Evolutionary conservation across 35 echinoderm and acorn worm species (phyloP).

Genomic region (Strongylocentrotus purpuratus): DNA sequence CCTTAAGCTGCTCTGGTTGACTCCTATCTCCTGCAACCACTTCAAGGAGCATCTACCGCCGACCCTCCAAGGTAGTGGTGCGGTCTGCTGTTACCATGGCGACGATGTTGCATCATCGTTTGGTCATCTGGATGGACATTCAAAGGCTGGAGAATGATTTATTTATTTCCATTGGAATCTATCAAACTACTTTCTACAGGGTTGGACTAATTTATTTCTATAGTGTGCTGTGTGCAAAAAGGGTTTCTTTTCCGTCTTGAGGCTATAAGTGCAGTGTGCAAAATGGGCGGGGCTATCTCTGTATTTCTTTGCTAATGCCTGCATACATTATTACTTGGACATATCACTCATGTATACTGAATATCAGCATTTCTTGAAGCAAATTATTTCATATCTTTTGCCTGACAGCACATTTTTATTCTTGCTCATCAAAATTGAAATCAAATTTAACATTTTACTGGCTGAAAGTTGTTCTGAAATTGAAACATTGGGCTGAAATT

Average conservation of each 20-base stretch:
- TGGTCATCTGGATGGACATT: neutral
- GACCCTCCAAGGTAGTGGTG: neutral
- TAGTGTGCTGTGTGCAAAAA: slow-evolving; percentile 3
- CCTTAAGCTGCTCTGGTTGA: too few relatives aligned
- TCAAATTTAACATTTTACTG: neutral
- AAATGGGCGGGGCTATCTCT: neutral
- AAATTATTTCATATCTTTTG: neutral
- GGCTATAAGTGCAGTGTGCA: neutral
- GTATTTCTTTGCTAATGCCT: neutral
- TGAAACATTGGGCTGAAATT: neutral
- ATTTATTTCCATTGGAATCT: neutral
- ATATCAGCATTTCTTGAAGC: neutral
- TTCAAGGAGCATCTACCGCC: too few relatives aligned
- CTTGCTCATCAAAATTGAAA: neutral
- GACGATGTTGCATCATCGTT: neutral
- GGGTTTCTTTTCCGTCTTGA: neutral
- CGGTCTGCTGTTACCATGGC: neutral
- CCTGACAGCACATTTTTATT: neutral
- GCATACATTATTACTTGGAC: neutral
- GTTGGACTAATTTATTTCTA: neutral
- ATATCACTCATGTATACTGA: neutral
- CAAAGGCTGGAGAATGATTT: neutral
- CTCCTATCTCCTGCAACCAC: too few relatives aligned
- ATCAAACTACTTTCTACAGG: neutral
- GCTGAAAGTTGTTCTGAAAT: neutral